Evolutionary conservation across 2,113 vertebrate species (phyloP), one percentile per base, ranked within the genome.

Genomic region (Monopterus albus): DNA sequence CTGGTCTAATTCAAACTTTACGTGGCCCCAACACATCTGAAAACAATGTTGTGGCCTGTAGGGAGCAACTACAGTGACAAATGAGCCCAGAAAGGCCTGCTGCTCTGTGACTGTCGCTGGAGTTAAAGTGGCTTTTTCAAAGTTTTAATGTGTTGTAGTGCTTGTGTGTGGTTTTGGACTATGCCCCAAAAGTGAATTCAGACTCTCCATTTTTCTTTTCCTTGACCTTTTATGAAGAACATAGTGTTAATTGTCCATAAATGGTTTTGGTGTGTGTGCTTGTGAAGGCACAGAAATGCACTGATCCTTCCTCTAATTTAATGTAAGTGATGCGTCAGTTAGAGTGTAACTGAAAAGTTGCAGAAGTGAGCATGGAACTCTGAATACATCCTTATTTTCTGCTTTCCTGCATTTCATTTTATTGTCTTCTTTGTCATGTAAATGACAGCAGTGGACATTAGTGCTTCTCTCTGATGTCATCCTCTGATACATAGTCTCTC

Each of bases 1-100:
- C 89, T 84, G 85, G 79, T 75, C 87, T 85, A 70, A 89, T 90
- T 91, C 82, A 90, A 84, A 86, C 86, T 88, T 87, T 75, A 72
- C 57, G 25, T 73, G 83, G 85, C 82, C 76, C 78, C 79, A 36
- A 78, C 78, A 77, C 64, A 49, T 68, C 67, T 68, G 15, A 80
- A 72, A 89, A 87, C 85, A 91, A 83, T 81, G 76, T 21, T 61
- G 45, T 7, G 73, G 66, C 56, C 85, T 77, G 64, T 0, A 18
- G 84, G 86, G 85, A 90, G 75, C 72, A 65, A 78, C 80, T 82
- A 20, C 20, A 26, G 64, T 87, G 88, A 92, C 84, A 88, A 88
- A 91, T 88, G 72, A 83, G 71, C 39, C 62, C 60, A 82, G 75
- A 87, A 77, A 43, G 82, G 31, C 49, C 18, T 56, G 53, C 51